Conservation (phyloP, 2,113 vertebrate species). For the Anguilla rostrata region DNA sequence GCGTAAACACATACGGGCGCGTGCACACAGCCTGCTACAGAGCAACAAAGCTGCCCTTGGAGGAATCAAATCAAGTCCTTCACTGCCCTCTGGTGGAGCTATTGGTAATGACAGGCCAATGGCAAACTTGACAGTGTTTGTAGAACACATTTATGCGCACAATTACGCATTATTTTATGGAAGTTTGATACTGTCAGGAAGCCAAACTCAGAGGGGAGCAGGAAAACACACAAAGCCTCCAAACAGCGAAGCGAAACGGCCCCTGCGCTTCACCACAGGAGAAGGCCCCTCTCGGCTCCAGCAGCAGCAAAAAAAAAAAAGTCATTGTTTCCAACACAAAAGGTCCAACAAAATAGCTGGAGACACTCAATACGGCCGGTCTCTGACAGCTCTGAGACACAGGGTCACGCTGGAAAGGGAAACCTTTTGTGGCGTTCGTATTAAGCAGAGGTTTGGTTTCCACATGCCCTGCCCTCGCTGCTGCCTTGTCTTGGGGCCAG, state of each 20-base stretch:
- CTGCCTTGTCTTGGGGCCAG: not conserved
- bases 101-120: not conserved
- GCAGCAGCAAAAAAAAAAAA: not conserved
- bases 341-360: constrained; percentile 2
- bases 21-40: not conserved
- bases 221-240: not conserved
- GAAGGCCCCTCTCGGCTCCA: not conserved
- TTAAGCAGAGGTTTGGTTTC: constrained; percentile 12
- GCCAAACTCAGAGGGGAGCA: not conserved
- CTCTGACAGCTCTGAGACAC: not conserved
- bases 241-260: not conserved
- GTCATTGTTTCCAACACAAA: constrained; percentile 18
- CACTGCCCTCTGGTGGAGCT: constrained; percentile 12
- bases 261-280: not conserved
- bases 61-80: constrained; percentile 4
- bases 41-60: not conserved
- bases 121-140: not conserved
- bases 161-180: not conserved
- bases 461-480: not conserved
- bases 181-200: not conserved
- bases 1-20: too few species aligned
- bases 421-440: constrained; percentile 13
- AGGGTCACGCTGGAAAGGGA: not conserved
- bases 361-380: not conserved
- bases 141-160: not conserved